Evolutionary conservation across 1,140 invertebrate species (phyloP).

Genomic region (Listronotus oregonensis): DNA sequence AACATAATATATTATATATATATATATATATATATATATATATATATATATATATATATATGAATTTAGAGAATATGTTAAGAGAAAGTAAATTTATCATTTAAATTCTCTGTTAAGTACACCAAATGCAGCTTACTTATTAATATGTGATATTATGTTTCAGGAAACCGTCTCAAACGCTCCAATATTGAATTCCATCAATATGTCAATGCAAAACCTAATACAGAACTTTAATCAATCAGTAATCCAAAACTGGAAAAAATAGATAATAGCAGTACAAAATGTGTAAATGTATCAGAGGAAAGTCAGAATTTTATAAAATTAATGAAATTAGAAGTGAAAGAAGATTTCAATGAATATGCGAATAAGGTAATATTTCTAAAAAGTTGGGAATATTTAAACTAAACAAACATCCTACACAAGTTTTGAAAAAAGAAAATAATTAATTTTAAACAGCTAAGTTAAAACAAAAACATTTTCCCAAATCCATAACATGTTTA

Average conservation of each 20-base stretch:
- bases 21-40: no score
- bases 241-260: conserved; percentile 16
- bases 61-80: no score
- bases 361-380: conserved; percentile 40
- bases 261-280: conserved; percentile 22
- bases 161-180: conserved; percentile 13
- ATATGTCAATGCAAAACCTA: neutral
- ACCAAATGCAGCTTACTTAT: neutral
- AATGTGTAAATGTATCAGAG: conserved; percentile 10
- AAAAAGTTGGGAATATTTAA: no score
- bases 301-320: conserved; percentile 26
- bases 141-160: conserved; percentile 9
- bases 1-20: no score
- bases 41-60: no score
- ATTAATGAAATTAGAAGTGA: conserved; percentile 35
- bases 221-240: conserved; percentile 2
- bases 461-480: no score
- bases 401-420: no score
- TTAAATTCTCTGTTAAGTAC: no score
- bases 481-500: no score
- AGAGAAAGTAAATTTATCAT: no score
- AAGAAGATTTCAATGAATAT: conserved; percentile 41
- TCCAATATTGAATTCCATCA: neutral
- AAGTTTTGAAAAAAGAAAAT: no score
- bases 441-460: no score